Conservation (phyloP, 2,888 invertebrate genomes). For the Oscheius myriophilus region DNA sequence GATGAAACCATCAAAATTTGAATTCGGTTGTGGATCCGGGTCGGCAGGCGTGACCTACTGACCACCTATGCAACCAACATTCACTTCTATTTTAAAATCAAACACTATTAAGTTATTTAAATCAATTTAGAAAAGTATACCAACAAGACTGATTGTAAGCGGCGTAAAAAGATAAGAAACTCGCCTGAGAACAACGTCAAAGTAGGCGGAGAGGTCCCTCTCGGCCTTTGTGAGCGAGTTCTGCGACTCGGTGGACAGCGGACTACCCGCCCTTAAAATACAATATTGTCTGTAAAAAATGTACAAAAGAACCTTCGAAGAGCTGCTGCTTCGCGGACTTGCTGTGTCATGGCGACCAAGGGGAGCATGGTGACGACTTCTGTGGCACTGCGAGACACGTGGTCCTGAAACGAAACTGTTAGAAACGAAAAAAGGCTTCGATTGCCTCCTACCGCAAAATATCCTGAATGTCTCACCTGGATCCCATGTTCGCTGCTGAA, state of each 20-base stretch:
- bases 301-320: slow-evolving; percentile 6
- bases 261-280: slow-evolving; percentile 26
- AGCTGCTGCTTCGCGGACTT: slow-evolving; percentile 78
- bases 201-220: slow-evolving; percentile 11
- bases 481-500: slow-evolving; percentile 20
- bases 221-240: slow-evolving; percentile 18
- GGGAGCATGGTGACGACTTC: slow-evolving; percentile 88
- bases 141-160: too few species aligned
- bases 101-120: too few species aligned
- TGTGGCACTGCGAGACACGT: slow-evolving; percentile 81
- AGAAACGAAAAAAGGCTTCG: slow-evolving; percentile 69
- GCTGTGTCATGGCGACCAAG: slow-evolving; percentile 83
- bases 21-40: too few species aligned
- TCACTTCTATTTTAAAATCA: too few species aligned
- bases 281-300: too few species aligned
- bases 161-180: too few species aligned
- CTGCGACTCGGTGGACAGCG: neutral
- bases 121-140: too few species aligned
- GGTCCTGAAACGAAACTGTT: slow-evolving; percentile 79
- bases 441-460: neutral
- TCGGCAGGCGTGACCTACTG: too few species aligned
- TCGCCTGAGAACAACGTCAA: slow-evolving; percentile 14
- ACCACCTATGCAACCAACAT: too few species aligned
- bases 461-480: slow-evolving; percentile 15
- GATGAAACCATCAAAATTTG: too few species aligned